Conservation (phyloP, 1,140 invertebrate genomes). For the Berghia stephanieae region DNA sequence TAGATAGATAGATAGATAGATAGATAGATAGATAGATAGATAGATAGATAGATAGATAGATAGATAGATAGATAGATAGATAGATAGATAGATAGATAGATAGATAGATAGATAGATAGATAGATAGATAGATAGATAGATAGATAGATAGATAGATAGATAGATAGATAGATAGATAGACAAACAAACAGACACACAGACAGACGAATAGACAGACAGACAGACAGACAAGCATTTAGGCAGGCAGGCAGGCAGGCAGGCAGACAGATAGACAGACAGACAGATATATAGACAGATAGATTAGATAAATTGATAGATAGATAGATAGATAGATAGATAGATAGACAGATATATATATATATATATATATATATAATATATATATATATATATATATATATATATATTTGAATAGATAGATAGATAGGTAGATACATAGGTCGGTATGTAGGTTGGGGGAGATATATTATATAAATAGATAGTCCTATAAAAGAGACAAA, state of each 20-base stretch:
- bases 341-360: not conserved
- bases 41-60: not conserved
- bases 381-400: not conserved
- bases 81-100: not conserved
- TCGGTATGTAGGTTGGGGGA: not conserved
- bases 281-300: not conserved
- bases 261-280: not conserved
- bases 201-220: not conserved
- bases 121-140: not conserved
- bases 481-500: not conserved
- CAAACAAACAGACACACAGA: not conserved
- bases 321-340: not conserved
- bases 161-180: not conserved
- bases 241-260: not conserved
- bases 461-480: too few relatives aligned
- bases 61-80: not conserved
- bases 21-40: not conserved
- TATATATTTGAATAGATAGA: not conserved
- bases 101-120: not conserved
- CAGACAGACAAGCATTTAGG: too few relatives aligned
- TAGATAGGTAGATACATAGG: not conserved
- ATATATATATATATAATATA: not conserved
- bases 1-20: too few relatives aligned
- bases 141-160: not conserved
- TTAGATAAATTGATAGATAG: not conserved